Conservation (phyloP, 2,113 vertebrate genomes). For the Cygnus atratus region DNA sequence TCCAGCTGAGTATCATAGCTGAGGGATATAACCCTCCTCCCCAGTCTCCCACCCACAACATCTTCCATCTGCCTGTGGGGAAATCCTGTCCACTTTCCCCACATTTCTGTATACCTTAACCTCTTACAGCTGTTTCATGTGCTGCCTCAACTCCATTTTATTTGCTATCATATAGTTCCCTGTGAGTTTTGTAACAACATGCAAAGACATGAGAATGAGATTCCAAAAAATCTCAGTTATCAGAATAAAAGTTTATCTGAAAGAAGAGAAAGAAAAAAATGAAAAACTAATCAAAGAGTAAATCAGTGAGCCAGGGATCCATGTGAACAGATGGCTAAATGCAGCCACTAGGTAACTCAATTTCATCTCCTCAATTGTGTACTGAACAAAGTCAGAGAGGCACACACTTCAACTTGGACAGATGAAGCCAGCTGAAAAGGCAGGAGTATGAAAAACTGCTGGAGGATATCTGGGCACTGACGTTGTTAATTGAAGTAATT, state of each 20-base stretch:
- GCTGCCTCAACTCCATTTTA: background rate
- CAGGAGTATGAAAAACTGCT: background rate
- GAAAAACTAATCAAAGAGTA: background rate
- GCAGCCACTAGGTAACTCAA: background rate
- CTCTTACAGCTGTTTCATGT: background rate
- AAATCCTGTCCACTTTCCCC: background rate
- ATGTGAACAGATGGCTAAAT: background rate
- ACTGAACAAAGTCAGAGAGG: background rate
- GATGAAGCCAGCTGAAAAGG: background rate
- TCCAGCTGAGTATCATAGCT: background rate
- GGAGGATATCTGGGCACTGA: background rate
- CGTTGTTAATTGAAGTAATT: background rate
- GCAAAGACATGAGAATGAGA: background rate
- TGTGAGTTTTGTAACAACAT: background rate
- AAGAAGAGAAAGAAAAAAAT: background rate
- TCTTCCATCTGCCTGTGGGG: background rate
- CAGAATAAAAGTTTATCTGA: background rate
- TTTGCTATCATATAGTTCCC: background rate
- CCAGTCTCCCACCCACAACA: background rate
- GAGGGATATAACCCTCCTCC: background rate
- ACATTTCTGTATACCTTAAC: accelerated
- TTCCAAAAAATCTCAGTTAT: background rate
- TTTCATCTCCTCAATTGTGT: background rate
- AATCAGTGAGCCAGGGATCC: background rate
- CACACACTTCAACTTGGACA: background rate